phyloP scores from a whole-genome alignment of 2,113 vertebrate species.

The Mobula birostris region DNA sequence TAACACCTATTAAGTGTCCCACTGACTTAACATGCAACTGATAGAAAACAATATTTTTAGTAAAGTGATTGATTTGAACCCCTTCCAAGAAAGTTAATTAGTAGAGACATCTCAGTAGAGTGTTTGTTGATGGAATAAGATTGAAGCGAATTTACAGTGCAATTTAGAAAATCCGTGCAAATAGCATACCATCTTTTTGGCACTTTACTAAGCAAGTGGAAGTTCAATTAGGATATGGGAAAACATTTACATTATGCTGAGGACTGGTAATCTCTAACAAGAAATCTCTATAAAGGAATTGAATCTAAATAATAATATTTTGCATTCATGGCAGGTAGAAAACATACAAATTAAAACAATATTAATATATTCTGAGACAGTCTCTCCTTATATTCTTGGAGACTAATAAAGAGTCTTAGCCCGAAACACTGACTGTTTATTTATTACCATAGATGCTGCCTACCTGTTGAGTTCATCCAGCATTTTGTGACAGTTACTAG shows the following conservation, averaged over 20 bases:
- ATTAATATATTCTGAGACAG: neutral
- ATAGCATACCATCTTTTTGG: neutral
- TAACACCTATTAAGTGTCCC: neutral
- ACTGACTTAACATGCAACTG: neutral
- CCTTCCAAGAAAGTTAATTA: neutral
- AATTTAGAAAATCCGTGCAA: neutral
- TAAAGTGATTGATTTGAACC: neutral
- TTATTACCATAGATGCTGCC: too few relatives aligned
- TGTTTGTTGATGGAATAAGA: neutral
- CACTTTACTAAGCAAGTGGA: neutral
- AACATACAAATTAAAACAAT: slow-evolving; percentile 1
- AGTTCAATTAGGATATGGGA: neutral
- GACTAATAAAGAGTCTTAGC: too few relatives aligned
- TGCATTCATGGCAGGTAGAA: neutral
- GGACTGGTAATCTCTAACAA: neutral
- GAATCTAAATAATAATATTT: neutral
- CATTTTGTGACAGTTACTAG: neutral
- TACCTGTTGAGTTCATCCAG: too few relatives aligned
- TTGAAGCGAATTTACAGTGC: neutral
- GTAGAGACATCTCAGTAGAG: neutral
- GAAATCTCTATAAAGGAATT: neutral
- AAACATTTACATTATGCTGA: slow-evolving; percentile 27
- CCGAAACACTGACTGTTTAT: too few relatives aligned
- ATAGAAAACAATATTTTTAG: neutral
- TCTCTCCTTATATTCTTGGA: neutral